Conservation (phyloP, 1,140 invertebrate species). For the Nebria ingens region DNA sequence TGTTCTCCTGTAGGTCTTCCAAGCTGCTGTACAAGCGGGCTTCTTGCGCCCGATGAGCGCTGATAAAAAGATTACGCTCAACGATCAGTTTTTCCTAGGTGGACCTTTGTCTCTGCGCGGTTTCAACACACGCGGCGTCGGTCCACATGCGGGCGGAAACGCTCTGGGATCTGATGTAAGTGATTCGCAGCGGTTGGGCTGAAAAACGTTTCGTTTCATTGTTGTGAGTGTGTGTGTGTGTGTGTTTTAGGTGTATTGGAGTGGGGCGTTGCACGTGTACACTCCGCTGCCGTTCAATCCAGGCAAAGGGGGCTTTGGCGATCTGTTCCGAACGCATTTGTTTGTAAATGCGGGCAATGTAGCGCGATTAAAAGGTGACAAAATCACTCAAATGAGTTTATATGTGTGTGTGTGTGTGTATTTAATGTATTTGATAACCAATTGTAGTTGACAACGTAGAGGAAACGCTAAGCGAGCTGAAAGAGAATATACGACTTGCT, state of each 20-base stretch:
- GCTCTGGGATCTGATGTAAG: conserved; percentile 40
- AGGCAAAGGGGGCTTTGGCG: conserved; percentile 60
- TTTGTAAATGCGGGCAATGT: conserved; percentile 79
- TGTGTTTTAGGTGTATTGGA: conserved; percentile 59
- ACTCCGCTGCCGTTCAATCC: conserved; percentile 76
- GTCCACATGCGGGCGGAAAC: conserved; percentile 63
- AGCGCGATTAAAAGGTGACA: conserved; percentile 35
- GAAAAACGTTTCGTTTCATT: not conserved
- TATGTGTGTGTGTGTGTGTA: not conserved
- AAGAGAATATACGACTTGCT: conserved; percentile 45
- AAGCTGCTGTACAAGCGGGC: conserved; percentile 59
- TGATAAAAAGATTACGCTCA: conserved; percentile 42
- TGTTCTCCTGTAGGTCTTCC: conserved; percentile 67
- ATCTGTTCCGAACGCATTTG: conserved; percentile 69
- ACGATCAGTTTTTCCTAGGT: conserved; percentile 78
- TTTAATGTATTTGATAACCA: too few species aligned
- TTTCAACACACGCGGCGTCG: conserved; percentile 70
- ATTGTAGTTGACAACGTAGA: conserved; percentile 30
- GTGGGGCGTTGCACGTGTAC: conserved; percentile 67
- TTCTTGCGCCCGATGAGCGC: conserved; percentile 53
- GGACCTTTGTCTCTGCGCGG: conserved; percentile 75
- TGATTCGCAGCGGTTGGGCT: not conserved
- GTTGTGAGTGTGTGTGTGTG: conserved; percentile 1
- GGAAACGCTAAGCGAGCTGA: conserved; percentile 35
- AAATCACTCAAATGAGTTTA: not conserved